Percentiles rank a stretch among this genome's conserved stretches.
These are phyloP conservation scores for Dynastes hyllus DNA, from an alignment of 2,888 invertebrate species.

Conservation along the genomic window DNA sequence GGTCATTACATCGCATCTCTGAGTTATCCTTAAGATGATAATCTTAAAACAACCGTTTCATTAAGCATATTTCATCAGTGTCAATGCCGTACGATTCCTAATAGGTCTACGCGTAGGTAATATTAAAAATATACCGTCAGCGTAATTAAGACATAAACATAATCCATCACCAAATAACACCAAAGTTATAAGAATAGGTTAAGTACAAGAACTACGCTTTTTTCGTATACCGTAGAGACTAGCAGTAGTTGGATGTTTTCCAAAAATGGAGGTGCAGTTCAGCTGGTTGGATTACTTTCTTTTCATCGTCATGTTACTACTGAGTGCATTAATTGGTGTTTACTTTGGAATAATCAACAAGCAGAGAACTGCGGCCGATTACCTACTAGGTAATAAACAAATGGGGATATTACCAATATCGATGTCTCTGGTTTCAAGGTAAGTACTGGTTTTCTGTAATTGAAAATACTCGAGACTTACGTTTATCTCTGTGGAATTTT, in stretches of 20 bases:
- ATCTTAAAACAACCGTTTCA: conserved; percentile 2
- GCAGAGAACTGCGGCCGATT: conserved; percentile 43
- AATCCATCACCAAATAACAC: not conserved
- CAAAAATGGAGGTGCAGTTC: conserved; percentile 19
- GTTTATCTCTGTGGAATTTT: not conserved
- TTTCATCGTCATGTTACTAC: conserved; percentile 34
- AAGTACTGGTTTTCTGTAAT: not conserved
- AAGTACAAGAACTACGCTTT: not conserved
- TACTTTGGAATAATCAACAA: conserved; percentile 46
- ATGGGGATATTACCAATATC: conserved; percentile 39
- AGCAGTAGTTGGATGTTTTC: not conserved
- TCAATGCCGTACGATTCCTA: not conserved
- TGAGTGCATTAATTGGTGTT: conserved; percentile 39
- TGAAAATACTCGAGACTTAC: too few relatives aligned
- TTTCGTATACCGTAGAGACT: not conserved
- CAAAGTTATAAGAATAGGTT: not conserved
- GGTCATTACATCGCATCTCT: not conserved
- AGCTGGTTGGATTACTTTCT: conserved; percentile 40
- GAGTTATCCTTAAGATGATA: not conserved
- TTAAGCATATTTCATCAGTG: not conserved
- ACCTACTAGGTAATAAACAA: conserved; percentile 42
- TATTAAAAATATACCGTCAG: not conserved
- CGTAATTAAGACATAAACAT: conserved; percentile 8
- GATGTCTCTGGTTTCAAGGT: conserved; percentile 47
- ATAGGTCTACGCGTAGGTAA: not conserved